Base-by-base conservation (phyloP, 2,888 invertebrate species). In the Micropterix aruncella region DNA sequence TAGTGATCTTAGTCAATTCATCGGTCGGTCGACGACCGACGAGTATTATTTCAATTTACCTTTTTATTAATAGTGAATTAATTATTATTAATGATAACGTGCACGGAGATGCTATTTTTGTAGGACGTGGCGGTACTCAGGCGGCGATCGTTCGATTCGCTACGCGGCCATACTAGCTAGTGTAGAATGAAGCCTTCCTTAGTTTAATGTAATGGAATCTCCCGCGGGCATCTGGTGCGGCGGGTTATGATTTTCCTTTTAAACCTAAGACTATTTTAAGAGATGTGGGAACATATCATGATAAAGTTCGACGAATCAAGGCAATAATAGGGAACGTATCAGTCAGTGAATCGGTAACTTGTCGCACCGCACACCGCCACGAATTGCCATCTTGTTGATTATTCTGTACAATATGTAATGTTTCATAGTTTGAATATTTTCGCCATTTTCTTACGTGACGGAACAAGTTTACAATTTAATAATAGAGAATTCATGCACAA, bases 31-130 rank as follows among this genome's bases (percentile, higher is more conserved):
- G 18, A n/a, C 18, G 16, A 40, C 3, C 18, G 27, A 27, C 27
- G n/a, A 42, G 18, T 38, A 37, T 43, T 45, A 38, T 42, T 38
- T 16, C 16, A 41, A 41, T 17, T 37, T 44, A 39, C 41, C 48
- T 48, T 44, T 47, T 46, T 44, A 43, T 44, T 39, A 46, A 38
- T 39, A 46, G 43, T 49, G 46, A 48, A 46, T 38, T 27, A 38
- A 36, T 19, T 37, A 37, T n/a, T 19, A 46, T 27, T 27, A 7
- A 12, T 27, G 27, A 12, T 7, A 27, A 27, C 12, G 27, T 7
- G 12, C 12, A 12, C 12, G 7, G 27, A 27, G n/a, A n/a, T n/a
- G n/a, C n/a, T n/a, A n/a, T n/a, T n/a, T 27, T 27, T 27, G 27
- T 27, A 5, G 27, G 5, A 27, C 12, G 7, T 27, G 27, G 27